Conservation (phyloP, 2,113 vertebrate species). For the Gymnorhina tibicen region DNA sequence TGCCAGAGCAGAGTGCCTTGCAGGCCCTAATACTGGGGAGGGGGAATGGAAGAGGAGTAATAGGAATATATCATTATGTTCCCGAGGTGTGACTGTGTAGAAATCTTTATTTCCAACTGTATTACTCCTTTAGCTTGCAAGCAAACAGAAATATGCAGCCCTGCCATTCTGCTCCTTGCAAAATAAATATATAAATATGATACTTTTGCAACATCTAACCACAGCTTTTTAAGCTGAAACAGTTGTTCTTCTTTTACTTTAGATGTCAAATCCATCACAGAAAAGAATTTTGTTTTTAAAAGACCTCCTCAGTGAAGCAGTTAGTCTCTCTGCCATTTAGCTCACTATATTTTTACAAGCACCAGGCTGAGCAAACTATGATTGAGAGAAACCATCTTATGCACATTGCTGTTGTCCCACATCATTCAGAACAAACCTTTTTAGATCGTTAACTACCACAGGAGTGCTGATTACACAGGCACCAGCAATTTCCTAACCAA, state of each 20-base stretch:
- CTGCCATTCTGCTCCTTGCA: not conserved
- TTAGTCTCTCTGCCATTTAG: conserved; percentile 64
- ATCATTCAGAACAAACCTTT: conserved; percentile 99
- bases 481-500: conserved; percentile 99
- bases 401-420: conserved; percentile 97
- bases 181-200: conserved; percentile 53
- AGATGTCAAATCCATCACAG: conserved; percentile 61
- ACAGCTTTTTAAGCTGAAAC: conserved; percentile 62
- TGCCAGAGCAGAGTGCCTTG: not conserved
- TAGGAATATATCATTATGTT: not conserved
- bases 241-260: conserved; percentile 58
- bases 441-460: conserved; percentile 99
- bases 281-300: conserved; percentile 70
- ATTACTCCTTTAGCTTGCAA: not conserved
- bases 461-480: conserved; percentile 99
- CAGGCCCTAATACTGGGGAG: not conserved
- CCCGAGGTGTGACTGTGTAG: not conserved
- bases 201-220: conserved; percentile 44
- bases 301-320: conserved; percentile 61
- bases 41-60: not conserved
- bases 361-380: conserved; percentile 80
- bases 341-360: conserved; percentile 73
- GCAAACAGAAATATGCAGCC: not conserved
- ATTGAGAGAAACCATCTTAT: conserved; percentile 91
- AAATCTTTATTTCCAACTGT: not conserved